Conservation (phyloP, 2,113 vertebrate genomes). For the Otis tarda region DNA sequence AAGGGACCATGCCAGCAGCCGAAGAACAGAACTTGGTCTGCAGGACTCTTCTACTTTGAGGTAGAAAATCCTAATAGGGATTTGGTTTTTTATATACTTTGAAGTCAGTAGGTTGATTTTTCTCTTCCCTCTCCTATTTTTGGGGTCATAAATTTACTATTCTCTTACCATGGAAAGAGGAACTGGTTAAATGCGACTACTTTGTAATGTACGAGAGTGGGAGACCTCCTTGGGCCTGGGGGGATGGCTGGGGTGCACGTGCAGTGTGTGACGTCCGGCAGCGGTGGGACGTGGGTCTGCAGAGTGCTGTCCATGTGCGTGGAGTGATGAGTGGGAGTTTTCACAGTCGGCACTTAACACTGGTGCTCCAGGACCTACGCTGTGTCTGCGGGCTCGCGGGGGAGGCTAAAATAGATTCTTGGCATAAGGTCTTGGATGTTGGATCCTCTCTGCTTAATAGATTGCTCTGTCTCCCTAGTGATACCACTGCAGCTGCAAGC, state of each 20-base stretch:
- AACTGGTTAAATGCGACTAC: not conserved
- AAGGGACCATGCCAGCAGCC: not conserved
- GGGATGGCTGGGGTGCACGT: accelerated
- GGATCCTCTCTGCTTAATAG: slow-evolving; percentile 40
- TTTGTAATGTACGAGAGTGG: not conserved
- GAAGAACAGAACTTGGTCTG: not conserved
- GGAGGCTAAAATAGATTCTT: slow-evolving; percentile 51
- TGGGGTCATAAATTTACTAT: not conserved
- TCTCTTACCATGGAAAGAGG: not conserved
- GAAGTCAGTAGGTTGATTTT: not conserved
- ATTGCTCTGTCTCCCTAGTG: slow-evolving; percentile 42
- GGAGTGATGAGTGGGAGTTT: not conserved
- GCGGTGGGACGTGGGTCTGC: not conserved
- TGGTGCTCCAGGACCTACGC: not conserved
- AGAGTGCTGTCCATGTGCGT: accelerated
- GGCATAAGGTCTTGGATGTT: slow-evolving; percentile 1
- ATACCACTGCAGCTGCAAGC: slow-evolving; percentile 55
- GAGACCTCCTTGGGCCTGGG: not conserved
- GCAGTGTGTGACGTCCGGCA: accelerated
- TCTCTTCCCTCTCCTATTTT: not conserved
- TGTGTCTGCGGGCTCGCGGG: not conserved
- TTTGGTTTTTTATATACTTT: not conserved
- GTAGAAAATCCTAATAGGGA: not conserved
- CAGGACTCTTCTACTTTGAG: not conserved
- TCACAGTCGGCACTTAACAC: not conserved